These are phyloP conservation scores for Dicrostonyx torquatus DNA, from an alignment of 2,797 vertebrate genomes.

Conservation along the genomic window DNA sequence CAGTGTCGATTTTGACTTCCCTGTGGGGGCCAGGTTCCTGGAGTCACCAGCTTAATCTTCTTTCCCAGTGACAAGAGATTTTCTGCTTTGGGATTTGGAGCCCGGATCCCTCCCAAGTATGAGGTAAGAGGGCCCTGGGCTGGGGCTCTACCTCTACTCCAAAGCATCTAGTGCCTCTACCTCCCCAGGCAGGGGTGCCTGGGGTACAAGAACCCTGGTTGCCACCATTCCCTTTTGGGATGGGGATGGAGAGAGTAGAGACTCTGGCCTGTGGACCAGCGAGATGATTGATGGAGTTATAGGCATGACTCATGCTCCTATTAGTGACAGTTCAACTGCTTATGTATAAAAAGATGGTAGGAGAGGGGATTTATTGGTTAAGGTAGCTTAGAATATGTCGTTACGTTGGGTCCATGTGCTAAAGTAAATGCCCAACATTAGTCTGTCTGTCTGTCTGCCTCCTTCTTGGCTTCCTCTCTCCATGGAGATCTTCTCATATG, in stretches of 20 bases:
- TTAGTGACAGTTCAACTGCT: background rate
- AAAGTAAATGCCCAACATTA: background rate
- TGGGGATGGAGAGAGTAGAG: background rate
- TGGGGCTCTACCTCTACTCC: no score
- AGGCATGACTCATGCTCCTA: background rate
- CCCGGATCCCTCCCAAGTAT: slow-evolving; percentile 97
- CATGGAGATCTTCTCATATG: no score
- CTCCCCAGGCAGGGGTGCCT: no score
- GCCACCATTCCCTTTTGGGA: background rate
- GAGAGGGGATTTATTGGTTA: background rate
- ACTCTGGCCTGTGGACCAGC: background rate
- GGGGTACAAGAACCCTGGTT: background rate
- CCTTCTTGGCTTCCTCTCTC: background rate
- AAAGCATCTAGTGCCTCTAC: background rate
- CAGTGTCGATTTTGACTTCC: no score
- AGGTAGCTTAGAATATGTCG: background rate
- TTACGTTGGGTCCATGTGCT: background rate
- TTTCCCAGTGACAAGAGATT: slow-evolving; percentile 94
- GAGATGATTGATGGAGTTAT: background rate
- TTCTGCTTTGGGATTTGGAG: slow-evolving; percentile 97
- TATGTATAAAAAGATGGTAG: background rate
- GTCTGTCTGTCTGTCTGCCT: background rate
- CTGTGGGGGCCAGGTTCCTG: no score
- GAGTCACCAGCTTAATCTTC: background rate
- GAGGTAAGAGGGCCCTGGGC: slow-evolving; percentile 88